Base-by-base conservation (phyloP, 2,113 vertebrate genomes). In the Tachysurus fulvidraco region DNA sequence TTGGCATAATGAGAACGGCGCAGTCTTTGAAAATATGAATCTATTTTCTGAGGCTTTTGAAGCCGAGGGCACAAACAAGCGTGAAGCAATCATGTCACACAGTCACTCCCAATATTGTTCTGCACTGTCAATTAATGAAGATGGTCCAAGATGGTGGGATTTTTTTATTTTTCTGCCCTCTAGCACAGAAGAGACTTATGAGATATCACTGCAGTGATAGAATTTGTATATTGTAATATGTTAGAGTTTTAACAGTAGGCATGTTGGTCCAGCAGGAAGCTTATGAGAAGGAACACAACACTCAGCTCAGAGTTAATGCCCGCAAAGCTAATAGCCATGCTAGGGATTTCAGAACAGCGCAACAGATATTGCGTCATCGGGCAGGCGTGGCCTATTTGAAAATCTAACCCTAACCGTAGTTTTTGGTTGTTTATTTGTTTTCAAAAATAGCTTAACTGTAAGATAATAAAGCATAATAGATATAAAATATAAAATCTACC, bases 61-160 rank as follows among this genome's bases (percentile, higher is more conserved):
- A 91, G 91, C 85, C 91, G 52, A 87, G 87, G 81, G 79, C 89
- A 90, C 87, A 87, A 91, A 92, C 85, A 91, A 91, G 90, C 91
- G 50, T 91, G 91, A 91, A 86, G 84, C 91, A 89, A 93, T 93
- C 91, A 92, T 91, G 91, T 93, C 74, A 21, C 89, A 87, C 88
- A 44, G 83, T 89, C 89, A 88, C 85, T 82, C 81, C 25, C 87
- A 79, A 89, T 92, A 94, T 93, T 94, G 92, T 94, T 91, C 92
- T 90, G 92, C 90, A 87, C 90, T 92, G 93, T 94, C 91, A 94
- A 94, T 93, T 92, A 91, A 81, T 23, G 78, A 91, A 88, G 91
- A 90, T 91, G 91, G 55, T 60, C 28, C 54, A 54, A 52, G 46
- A 46, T 41, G 46, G 46, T 50, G 3, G 46, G 46, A 50, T 16